Evolutionary conservation across 37 sponge, comb jelly and placozoan species (phyloP).

Genomic region (Spongilla lacustris): DNA sequence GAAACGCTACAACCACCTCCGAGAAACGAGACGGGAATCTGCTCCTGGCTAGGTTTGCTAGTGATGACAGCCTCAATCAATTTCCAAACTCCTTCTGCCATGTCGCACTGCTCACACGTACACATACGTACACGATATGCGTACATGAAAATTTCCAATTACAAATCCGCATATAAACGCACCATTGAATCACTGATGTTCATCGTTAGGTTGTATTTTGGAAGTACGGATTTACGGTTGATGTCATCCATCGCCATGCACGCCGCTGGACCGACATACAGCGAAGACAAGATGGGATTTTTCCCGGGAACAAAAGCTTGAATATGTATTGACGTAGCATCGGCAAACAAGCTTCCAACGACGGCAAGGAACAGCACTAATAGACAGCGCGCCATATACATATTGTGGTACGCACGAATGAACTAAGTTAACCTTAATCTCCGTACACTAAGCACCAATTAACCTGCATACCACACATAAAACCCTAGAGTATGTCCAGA

Average conservation of each 20-base stretch:
- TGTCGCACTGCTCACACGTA: conserved; percentile 3
- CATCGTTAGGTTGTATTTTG: conserved; percentile 36
- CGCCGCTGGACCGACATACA: not conserved
- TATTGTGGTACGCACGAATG: too few relatives aligned
- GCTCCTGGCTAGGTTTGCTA: not conserved
- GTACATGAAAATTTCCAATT: too few relatives aligned
- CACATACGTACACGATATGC: too few relatives aligned
- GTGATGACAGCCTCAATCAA: conserved; percentile 13
- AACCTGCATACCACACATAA: too few relatives aligned
- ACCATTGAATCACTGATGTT: conserved; percentile 58
- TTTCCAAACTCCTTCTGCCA: conserved; percentile 25
- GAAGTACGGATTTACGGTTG: not conserved
- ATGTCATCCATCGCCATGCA: conserved; percentile 19
- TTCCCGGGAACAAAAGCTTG: not conserved
- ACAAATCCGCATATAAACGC: not conserved
- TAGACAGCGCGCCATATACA: too few relatives aligned
- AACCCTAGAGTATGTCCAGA: too few relatives aligned
- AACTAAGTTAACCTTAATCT: too few relatives aligned
- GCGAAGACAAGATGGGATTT: not conserved
- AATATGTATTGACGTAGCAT: not conserved
- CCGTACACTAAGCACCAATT: too few relatives aligned
- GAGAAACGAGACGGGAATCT: conserved; percentile 18
- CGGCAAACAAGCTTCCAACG: not conserved
- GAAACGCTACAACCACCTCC: conserved; percentile 29
- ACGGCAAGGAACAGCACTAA: not conserved